These are phyloP conservation scores for Selene dorsalis DNA, from an alignment of 2,797 vertebrate genomes.

Conservation along the genomic window DNA sequence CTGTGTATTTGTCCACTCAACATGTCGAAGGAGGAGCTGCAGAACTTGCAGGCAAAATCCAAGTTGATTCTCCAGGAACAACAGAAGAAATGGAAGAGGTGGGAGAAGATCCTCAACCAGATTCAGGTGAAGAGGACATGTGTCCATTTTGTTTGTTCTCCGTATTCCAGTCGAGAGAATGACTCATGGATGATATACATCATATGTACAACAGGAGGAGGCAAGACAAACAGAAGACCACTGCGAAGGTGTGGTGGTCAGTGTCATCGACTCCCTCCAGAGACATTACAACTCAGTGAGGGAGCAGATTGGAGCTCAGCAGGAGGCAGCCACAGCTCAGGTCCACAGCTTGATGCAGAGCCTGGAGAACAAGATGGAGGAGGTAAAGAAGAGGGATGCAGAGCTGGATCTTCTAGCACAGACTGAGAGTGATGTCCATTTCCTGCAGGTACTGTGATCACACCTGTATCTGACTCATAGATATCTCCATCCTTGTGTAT, in stretches of 20 bases:
- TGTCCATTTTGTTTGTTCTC: background rate
- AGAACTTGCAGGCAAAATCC: constrained; percentile 21
- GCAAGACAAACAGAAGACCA: constrained; percentile 42
- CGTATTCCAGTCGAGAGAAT: too few species aligned
- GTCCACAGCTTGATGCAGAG: constrained; percentile 5
- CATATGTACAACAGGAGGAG: constrained; percentile 57
- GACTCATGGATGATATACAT: background rate
- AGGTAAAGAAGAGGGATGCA: constrained; percentile 25
- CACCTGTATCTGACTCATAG: background rate
- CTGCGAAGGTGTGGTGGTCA: constrained; percentile 56
- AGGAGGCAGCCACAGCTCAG: constrained; percentile 25
- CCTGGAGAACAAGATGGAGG: constrained; percentile 28
- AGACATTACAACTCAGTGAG: constrained; percentile 54
- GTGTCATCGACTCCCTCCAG: constrained; percentile 60
- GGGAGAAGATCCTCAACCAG: background rate
- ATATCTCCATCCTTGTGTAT: background rate
- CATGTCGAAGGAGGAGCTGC: constrained; percentile 53
- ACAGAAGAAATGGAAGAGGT: constrained; percentile 3
- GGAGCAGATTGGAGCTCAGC: constrained; percentile 44
- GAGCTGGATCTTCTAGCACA: constrained; percentile 52
- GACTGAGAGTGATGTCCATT: constrained; percentile 37
- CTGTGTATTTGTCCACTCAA: background rate
- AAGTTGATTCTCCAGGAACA: constrained; percentile 36
- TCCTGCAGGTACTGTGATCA: constrained; percentile 66
- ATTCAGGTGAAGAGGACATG: constrained; percentile 58